Evolutionary conservation across 2,888 invertebrate genomes (phyloP), one percentile per base, ranked within the genome.

Genomic region (Meloe dianella): DNA sequence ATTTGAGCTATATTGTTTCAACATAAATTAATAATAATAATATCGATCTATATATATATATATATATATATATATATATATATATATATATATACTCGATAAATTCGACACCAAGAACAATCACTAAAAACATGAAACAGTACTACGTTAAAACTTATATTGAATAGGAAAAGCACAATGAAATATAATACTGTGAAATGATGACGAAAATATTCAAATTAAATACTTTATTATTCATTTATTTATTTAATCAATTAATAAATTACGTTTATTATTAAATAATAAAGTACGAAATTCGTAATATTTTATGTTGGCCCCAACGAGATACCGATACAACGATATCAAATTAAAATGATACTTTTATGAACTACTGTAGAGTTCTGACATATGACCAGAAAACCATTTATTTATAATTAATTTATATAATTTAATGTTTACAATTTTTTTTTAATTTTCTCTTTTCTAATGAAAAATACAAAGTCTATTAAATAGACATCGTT

Each of bases 81-180:
- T n/a, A 17, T 17, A 41, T 41, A 41, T 41, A 27, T 4, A 41
- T 41, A 35, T 12, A 17, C n/a, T 41, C 41, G 41, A 60, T 63
- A 66, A 67, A 64, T 65, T 68, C 65, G 68, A 67, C 67, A 67
- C 65, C 68, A 68, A 68, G 62, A 64, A 65, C 61, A 65, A 59
- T n/a, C n/a, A n/a, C 58, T 27, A 41, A 57, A 65, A 67, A 68
- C 63, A 61, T 62, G 62, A 67, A 41, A 64, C 58, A 61, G 64
- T 64, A 67, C 67, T 61, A 58, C 57, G 54, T 17, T 41, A 57
- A 67, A 67, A 67, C 64, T 63, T 67, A 66, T 41, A 41, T 57
- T 61, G 65, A 20, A 17, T 64, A 63, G 60, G 35, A 63, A 66
- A 63, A 63, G 64, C 67, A 67, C 63, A 63, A 63, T 63, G 67